phyloP scores from a whole-genome alignment of 2,113 vertebrate genomes.

The Serinus canaria region DNA sequence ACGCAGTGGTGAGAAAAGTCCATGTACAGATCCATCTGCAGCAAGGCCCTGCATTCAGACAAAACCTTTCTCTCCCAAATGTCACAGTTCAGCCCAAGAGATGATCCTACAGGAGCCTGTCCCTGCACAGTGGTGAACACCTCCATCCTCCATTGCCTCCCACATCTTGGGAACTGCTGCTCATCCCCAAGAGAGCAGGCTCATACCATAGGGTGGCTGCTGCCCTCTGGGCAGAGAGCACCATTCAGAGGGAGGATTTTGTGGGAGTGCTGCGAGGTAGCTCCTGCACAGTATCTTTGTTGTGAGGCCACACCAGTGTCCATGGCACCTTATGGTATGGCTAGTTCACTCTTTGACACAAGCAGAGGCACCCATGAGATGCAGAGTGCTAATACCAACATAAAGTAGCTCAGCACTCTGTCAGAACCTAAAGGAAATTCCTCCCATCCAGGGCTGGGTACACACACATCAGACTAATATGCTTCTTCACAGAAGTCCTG shows the following conservation, averaged over 20 bases:
- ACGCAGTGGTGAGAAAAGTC: neutral
- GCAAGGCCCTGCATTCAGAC: neutral
- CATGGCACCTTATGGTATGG: accelerated
- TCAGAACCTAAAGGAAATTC: neutral
- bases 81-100: neutral
- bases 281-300: neutral
- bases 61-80: neutral
- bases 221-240: neutral
- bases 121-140: neutral
- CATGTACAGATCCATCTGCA: neutral
- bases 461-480: neutral
- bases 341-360: neutral
- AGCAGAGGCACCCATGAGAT: neutral
- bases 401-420: neutral
- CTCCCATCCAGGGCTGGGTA: neutral
- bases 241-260: neutral
- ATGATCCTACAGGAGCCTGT: neutral
- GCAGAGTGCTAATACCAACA: neutral
- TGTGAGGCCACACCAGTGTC: neutral
- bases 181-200: neutral
- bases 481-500: neutral
- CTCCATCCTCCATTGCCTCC: accelerated
- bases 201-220: neutral
- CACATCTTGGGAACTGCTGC: neutral
- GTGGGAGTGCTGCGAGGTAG: no score